phyloP scores from a whole-genome alignment of 1,140 invertebrate species.

The Drosophila aff. region DNA sequence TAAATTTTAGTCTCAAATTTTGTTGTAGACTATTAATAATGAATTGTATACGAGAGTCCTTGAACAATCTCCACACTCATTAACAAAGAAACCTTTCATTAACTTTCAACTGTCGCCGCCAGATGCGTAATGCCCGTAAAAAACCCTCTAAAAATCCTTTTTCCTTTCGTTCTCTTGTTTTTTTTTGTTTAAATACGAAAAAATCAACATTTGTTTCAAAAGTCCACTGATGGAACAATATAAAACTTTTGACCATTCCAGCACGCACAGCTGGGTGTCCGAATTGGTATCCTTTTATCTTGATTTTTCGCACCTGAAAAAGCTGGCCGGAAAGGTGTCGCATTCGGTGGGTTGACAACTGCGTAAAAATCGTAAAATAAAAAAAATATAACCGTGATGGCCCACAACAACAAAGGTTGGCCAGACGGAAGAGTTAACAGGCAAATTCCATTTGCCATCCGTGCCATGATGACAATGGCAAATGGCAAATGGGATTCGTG shows the following conservation, averaged over 20 bases:
- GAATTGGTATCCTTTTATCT: conserved; percentile 43
- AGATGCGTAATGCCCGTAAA: conserved; percentile 34
- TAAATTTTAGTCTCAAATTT: neutral
- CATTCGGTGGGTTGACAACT: conserved; percentile 28
- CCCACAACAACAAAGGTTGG: conserved; percentile 17
- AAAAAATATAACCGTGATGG: conserved; percentile 1
- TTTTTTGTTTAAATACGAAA: neutral
- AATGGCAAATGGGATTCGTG: conserved; percentile 34
- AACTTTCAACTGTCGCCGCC: conserved; percentile 23
- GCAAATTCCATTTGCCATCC: conserved; percentile 55
- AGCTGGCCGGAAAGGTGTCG: conserved; percentile 41
- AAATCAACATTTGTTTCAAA: conserved; percentile 63
- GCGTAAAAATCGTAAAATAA: conserved; percentile 16
- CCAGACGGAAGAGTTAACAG: conserved; percentile 61
- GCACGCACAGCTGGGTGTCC: conserved; percentile 40
- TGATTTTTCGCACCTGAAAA: conserved; percentile 44
- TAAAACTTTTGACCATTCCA: conserved; percentile 60
- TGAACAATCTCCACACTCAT: conserved; percentile 28
- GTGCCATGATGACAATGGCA: conserved; percentile 41
- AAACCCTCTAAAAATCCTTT: conserved; percentile 45
- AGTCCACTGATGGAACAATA: conserved; percentile 46
- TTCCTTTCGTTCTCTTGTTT: neutral
- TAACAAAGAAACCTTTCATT: conserved; percentile 27
- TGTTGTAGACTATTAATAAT: conserved; percentile 3
- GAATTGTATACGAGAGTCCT: conserved; percentile 2